Evolutionary conservation across 2,888 invertebrate species (phyloP).

Genomic region (Thymelicus acteon): DNA sequence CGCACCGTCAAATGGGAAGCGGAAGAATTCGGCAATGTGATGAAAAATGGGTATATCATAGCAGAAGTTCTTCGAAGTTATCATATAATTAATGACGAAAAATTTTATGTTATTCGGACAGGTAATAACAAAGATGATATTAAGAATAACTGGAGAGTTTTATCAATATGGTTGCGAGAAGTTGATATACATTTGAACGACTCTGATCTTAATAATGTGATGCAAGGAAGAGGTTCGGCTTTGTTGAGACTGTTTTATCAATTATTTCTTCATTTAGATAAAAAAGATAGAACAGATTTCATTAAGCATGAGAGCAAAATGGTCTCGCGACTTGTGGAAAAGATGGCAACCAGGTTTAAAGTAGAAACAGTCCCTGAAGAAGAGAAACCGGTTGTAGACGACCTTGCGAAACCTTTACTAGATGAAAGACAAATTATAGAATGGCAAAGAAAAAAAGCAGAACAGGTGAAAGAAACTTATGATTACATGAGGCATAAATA

Average conservation of each 20-base stretch:
- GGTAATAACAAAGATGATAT: constrained; percentile 69
- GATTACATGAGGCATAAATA: constrained; percentile 71
- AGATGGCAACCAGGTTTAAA: constrained; percentile 68
- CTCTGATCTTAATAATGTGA: constrained; percentile 75
- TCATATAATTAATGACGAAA: constrained; percentile 83
- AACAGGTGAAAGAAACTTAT: constrained; percentile 72
- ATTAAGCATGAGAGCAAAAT: constrained; percentile 77
- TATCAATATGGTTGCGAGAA: constrained; percentile 80
- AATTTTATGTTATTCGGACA: constrained; percentile 74
- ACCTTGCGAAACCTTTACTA: constrained; percentile 72
- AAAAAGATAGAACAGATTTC: constrained; percentile 83
- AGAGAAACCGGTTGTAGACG: constrained; percentile 64
- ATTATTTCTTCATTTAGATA: constrained; percentile 85
- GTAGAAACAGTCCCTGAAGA: constrained; percentile 63
- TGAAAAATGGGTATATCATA: constrained; percentile 85
- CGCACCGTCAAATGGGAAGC: constrained; percentile 81
- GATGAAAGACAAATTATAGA: constrained; percentile 80
- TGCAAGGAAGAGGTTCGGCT: constrained; percentile 76
- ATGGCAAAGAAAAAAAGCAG: constrained; percentile 83
- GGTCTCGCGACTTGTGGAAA: constrained; percentile 69
- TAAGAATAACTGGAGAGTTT: constrained; percentile 79
- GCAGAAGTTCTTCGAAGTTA: constrained; percentile 84
- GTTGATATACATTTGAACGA: constrained; percentile 76
- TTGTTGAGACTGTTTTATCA: constrained; percentile 86
- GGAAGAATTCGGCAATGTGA: constrained; percentile 81